Percentiles rank a stretch among this genome's conserved stretches.
Conservation (phyloP, 2,113 vertebrate species). For the Mixornis gularis region DNA sequence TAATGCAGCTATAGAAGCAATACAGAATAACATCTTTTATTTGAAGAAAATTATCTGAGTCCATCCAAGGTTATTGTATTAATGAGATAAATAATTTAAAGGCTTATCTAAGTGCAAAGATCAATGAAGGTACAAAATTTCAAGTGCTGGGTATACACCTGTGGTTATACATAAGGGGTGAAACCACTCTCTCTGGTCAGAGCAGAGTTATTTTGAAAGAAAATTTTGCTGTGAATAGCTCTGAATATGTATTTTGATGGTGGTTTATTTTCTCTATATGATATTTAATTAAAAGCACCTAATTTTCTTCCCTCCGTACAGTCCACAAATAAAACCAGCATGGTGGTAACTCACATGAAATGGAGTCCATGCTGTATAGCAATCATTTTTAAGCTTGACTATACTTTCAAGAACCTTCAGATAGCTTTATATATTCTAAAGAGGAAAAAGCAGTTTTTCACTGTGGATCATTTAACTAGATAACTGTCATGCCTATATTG, state of each 20-base stretch:
- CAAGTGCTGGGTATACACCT: background rate
- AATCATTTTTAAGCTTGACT: background rate
- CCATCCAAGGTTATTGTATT: background rate
- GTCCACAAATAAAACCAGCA: background rate
- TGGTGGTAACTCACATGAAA: background rate
- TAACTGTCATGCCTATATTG: background rate
- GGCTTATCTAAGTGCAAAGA: background rate
- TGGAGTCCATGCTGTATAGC: background rate
- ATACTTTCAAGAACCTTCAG: background rate
- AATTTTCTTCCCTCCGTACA: background rate
- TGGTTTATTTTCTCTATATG: background rate
- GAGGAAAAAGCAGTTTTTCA: background rate
- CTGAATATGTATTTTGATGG: background rate
- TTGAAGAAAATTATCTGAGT: background rate
- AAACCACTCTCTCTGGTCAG: background rate
- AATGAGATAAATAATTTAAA: background rate
- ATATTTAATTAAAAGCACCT: background rate
- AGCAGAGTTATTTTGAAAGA: background rate
- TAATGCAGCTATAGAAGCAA: background rate
- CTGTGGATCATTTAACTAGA: background rate
- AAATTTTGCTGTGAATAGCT: background rate
- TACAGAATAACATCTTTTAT: background rate
- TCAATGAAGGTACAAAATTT: background rate
- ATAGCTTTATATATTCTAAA: background rate
- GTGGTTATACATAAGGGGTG: background rate